Evolutionary conservation across 1,140 invertebrate genomes (phyloP).

Genomic region (Dendroctonus ponderosae): DNA sequence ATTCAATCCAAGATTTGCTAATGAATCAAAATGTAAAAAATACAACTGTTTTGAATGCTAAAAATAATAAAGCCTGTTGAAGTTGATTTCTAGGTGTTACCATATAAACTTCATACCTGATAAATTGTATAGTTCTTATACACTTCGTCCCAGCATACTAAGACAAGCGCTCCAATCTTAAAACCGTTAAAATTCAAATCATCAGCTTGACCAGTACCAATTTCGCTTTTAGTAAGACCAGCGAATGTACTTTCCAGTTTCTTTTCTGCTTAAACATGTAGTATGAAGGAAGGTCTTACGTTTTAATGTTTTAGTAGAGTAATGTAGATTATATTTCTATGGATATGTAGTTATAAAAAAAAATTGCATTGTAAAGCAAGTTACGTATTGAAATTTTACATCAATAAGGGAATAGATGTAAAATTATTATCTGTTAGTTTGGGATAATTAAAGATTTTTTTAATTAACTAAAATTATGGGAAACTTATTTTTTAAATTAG

Average conservation of each 20-base stretch:
- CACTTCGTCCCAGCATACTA: conserved; percentile 78
- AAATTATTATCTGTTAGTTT: too few species aligned
- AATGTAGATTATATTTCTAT: too few species aligned
- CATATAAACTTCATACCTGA: conserved; percentile 9
- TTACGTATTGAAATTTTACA: too few species aligned
- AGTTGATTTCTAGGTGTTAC: not conserved
- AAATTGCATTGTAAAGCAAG: too few species aligned
- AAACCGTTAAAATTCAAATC: conserved; percentile 62
- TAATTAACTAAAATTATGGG: too few species aligned
- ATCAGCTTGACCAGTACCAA: not conserved
- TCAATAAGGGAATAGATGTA: too few species aligned
- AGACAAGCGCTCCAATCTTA: conserved; percentile 74
- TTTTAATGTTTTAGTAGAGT: too few species aligned
- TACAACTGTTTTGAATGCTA: conserved; percentile 54
- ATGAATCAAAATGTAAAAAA: conserved; percentile 83
- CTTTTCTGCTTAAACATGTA: not conserved
- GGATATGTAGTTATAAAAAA: too few species aligned
- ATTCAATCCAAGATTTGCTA: conserved; percentile 61
- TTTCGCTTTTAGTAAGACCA: not conserved
- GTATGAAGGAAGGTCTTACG: too few species aligned
- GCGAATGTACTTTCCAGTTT: not conserved
- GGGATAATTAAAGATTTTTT: too few species aligned
- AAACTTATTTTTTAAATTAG: too few species aligned
- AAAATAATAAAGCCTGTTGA: not conserved
- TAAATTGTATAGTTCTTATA: conserved; percentile 79